Evolutionary conservation across 1,140 invertebrate species (phyloP), one percentile per base, ranked within the genome.

Genomic region (Samia ricini): DNA sequence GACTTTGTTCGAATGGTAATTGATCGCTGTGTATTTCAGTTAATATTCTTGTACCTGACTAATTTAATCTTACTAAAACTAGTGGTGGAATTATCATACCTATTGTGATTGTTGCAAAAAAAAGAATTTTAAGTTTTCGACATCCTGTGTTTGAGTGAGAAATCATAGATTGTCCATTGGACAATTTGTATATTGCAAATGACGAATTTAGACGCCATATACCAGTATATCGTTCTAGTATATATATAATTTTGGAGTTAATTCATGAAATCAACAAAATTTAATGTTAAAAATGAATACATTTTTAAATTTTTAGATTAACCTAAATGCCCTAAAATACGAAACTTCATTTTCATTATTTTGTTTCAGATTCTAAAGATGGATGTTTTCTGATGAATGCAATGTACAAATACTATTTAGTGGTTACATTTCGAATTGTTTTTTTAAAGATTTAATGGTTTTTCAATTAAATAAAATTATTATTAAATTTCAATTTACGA

Each of bases 111-210:
- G 58, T 61, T 76, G 50, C 74, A 69, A 59, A 73, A 85, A 81
- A 88, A 88, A 78, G 74, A 74, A 89, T 85, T 83, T 82, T 78
- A 88, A 89, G 87, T 89, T 89, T 82, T 80, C 78, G 83, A 82
- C 81, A 65, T 62, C 65, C 50, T 68, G 56, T 58, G 63, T 50
- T 66, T 71, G 57, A 63, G 69, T 36, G 63, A 63, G 56, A 63
- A 60, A 74, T 48, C 62, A 72, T 70, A 69, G 74, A 76, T 64
- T 79, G 71, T 69, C 71, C 71, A 68, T 68, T 66, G 63, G 54
- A 64, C 63, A 68, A 56, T 69, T 72, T 74, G 63, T 63, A 51
- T 51, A 68, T 61, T 64, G 66, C 62, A 72, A 71, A 69, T 76
- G 69, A 60, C 33, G 62, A 33, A 60, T 61, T 22, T 42, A 61